Percentiles rank a stretch among this genome's conserved stretches.
These are phyloP conservation scores for Drosophila pachea DNA, from an alignment of 1,140 invertebrate species.

Conservation along the genomic window DNA sequence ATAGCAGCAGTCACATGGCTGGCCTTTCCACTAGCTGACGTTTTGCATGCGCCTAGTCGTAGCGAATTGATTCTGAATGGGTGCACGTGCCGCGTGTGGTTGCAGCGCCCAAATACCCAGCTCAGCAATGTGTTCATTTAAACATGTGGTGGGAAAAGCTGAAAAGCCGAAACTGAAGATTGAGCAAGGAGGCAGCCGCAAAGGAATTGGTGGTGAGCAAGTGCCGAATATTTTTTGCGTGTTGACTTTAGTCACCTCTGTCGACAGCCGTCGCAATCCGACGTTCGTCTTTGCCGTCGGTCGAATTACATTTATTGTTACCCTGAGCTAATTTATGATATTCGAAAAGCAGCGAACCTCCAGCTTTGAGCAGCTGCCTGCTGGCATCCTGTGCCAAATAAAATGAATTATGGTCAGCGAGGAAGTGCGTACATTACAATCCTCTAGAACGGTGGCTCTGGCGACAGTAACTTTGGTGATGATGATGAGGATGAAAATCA, in stretches of 20 bases:
- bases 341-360: neutral
- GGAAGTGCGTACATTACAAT: constrained; percentile 61
- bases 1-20: constrained; percentile 50
- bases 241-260: constrained; percentile 26
- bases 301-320: constrained; percentile 24
- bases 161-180: neutral
- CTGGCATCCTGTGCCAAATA: constrained; percentile 31
- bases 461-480: constrained; percentile 8
- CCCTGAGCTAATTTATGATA: constrained; percentile 41
- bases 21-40: neutral
- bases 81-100: constrained; percentile 65
- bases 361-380: constrained; percentile 35
- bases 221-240: constrained; percentile 31
- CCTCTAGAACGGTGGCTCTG: constrained; percentile 26
- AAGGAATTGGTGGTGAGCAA: constrained; percentile 23
- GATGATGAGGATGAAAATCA: constrained; percentile 21
- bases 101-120: constrained; percentile 32
- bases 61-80: constrained; percentile 75
- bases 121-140: constrained; percentile 7
- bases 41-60: constrained; percentile 24
- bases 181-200: neutral
- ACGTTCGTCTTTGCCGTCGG: neutral
- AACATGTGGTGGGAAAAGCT: neutral
- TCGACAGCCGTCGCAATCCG: constrained; percentile 7
- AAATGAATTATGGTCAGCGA: constrained; percentile 58